phyloP scores from a whole-genome alignment of 2,113 vertebrate genomes.

The Anoura caudifer region DNA sequence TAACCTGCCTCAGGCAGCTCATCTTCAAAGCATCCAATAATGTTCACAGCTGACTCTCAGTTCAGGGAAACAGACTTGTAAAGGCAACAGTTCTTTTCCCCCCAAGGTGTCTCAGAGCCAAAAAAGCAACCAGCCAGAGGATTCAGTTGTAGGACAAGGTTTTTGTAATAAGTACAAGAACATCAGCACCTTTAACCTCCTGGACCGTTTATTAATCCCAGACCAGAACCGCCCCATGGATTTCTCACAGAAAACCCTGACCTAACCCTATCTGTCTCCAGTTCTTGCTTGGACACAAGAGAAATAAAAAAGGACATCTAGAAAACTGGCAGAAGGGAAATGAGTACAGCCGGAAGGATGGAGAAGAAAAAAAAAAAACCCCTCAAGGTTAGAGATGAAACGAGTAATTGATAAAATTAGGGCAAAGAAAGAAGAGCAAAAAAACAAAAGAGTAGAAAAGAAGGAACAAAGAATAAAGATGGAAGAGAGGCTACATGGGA shows the following conservation, averaged over 20 bases:
- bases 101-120: slow-evolving; percentile 54
- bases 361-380: neutral
- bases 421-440: neutral
- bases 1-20: slow-evolving; percentile 67
- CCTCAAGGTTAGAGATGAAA: neutral
- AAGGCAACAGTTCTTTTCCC: slow-evolving; percentile 56
- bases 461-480: neutral
- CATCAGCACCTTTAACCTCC: neutral
- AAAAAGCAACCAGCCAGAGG: slow-evolving; percentile 66
- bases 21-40: slow-evolving; percentile 74
- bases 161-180: slow-evolving; percentile 35
- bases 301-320: neutral
- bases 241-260: neutral
- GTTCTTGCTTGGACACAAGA: neutral
- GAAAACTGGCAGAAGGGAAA: neutral
- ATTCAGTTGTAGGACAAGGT: slow-evolving; percentile 66
- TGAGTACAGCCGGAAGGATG: neutral
- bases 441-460: neutral
- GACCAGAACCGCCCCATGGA: neutral
- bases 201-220: neutral
- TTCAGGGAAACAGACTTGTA: slow-evolving; percentile 67
- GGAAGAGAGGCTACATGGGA: neutral
- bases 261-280: neutral
- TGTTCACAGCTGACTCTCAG: slow-evolving; percentile 77
- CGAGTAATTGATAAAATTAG: neutral